phyloP scores from a whole-genome alignment of 2,797 vertebrate genomes.

The Microhierax caerulescens region DNA sequence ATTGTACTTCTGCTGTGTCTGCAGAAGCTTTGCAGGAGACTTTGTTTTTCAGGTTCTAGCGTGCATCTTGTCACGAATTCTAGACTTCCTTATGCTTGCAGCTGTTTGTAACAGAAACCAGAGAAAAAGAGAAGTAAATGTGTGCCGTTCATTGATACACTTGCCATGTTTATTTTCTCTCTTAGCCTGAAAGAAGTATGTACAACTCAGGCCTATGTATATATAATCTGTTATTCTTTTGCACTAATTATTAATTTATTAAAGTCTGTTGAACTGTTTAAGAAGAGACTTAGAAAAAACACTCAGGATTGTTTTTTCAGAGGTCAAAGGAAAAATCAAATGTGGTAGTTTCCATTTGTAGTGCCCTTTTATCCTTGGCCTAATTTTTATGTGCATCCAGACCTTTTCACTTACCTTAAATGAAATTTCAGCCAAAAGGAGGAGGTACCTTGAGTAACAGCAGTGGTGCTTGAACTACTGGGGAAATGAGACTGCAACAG shows the following conservation, averaged over 20 bases:
- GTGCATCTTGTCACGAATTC: background rate
- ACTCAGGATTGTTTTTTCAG: background rate
- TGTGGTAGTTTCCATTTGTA: background rate
- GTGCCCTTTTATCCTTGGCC: background rate
- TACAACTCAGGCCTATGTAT: background rate
- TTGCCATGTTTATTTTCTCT: background rate
- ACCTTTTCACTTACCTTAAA: background rate
- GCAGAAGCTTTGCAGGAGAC: background rate
- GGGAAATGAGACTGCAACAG: background rate
- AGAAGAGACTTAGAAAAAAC: background rate
- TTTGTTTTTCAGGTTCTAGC: background rate
- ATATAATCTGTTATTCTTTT: background rate
- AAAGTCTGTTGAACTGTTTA: background rate
- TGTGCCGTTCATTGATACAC: background rate
- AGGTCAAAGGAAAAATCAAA: background rate
- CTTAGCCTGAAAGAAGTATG: background rate
- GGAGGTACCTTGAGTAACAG: background rate
- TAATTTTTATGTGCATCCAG: background rate
- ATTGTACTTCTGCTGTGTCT: background rate
- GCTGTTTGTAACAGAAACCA: background rate
- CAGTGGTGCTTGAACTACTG: background rate
- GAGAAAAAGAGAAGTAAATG: background rate
- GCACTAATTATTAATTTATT: background rate
- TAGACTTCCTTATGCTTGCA: background rate
- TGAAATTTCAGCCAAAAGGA: background rate